These are phyloP conservation scores for Dufourea novaeangliae DNA, from an alignment of 1,140 invertebrate genomes.

Conservation along the genomic window DNA sequence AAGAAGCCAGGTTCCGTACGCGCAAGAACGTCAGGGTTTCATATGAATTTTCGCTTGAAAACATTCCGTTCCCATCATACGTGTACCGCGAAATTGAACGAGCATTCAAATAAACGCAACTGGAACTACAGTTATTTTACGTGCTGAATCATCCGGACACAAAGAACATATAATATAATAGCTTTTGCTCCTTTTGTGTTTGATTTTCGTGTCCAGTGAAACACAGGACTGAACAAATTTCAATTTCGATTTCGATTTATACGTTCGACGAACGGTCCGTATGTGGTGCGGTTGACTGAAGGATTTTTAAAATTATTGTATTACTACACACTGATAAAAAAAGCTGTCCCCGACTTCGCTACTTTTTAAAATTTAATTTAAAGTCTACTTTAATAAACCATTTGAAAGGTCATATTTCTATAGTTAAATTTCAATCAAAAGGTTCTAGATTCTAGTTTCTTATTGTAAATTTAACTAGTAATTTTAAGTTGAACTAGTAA, in stretches of 20 bases:
- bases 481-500: too few relatives aligned
- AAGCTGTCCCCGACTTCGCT: too few relatives aligned
- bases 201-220: background rate
- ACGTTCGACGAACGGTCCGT: background rate
- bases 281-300: background rate
- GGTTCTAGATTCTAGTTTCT: too few relatives aligned
- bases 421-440: too few relatives aligned
- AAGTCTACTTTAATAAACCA: too few relatives aligned
- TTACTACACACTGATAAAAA: background rate
- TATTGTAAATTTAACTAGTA: too few relatives aligned
- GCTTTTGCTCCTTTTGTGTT: background rate
- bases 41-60: background rate
- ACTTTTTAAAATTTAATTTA: too few relatives aligned
- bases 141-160: background rate
- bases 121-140: slow-evolving; percentile 1
- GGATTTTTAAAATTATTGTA: background rate
- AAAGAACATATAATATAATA: background rate
- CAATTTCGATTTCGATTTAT: background rate
- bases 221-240: background rate
- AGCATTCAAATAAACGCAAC: slow-evolving; percentile 7
- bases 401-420: too few relatives aligned
- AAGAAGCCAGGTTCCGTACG: background rate
- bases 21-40: background rate
- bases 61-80: background rate
- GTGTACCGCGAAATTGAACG: slow-evolving; percentile 12